Base-by-base conservation (phyloP, 2,888 invertebrate genomes). In the Melanostoma scalare region DNA sequence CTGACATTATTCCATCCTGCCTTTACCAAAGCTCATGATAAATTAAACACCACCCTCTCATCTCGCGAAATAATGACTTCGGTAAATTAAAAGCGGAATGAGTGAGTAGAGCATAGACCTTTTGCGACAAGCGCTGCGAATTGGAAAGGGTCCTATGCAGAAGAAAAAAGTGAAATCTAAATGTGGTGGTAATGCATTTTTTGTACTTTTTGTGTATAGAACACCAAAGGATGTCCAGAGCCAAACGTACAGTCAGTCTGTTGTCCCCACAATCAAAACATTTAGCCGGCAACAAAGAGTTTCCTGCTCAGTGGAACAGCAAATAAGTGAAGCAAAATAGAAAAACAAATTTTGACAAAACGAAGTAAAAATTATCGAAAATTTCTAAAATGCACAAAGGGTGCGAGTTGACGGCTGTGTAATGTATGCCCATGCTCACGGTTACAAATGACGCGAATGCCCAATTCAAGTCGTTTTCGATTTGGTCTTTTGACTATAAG, bases 331-430 rank as follows among this genome's bases (percentile, higher is more conserved):
- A 76, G 31, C 6, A 42, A 74, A 68, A 65, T 56, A 10, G 63
- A 68, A 52, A n/a, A 40, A 31, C 8, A 38, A 50, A 10, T 44
- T 52, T 58, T 0, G 20, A 48, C 4, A 71, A 65, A 81, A 44
- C 8, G 52, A 67, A 72, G 67, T 36, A 60, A 79, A 74, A 74
- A 74, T 79, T 79, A 68, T 79, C 55, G 81, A 76, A 76, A 75
- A 67, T 55, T 72, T 80, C 67, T 67, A 76, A 76, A 81, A 76
- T 81, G 76, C 76, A 72, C 65, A 67, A 76, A 56, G 76, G 76
- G 76, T 72, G 76, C 72, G 56, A 56, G 69, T 63, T 38, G 63
- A 71, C 71, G 76, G 67, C 60, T 50, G 38, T 63, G 72, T 58
- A 76, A 67, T 20, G 20, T 20, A 1, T 20, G 20, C 20, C 20